Evolutionary conservation across 2,888 invertebrate genomes (phyloP).

Genomic region (Dynastes maya): DNA sequence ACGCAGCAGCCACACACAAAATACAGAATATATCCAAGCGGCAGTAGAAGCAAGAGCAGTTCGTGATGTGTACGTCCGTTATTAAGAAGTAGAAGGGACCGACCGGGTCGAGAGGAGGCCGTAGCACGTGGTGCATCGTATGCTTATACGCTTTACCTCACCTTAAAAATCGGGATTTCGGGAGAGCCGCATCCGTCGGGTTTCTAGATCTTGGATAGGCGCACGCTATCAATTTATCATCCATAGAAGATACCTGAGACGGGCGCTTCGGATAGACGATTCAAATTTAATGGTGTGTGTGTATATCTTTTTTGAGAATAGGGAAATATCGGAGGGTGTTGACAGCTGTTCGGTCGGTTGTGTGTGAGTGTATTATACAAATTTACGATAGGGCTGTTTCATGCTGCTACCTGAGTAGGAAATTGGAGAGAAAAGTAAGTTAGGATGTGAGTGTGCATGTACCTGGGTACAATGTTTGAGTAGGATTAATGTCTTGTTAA

Average conservation of each 20-base stretch:
- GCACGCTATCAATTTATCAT: constrained; percentile 19
- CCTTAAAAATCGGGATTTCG: constrained; percentile 44
- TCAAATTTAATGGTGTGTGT: constrained; percentile 23
- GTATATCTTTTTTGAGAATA: not conserved
- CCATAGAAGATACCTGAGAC: constrained; percentile 20
- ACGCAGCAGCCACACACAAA: constrained; percentile 36
- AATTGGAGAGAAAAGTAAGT: constrained; percentile 23
- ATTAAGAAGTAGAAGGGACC: constrained; percentile 37
- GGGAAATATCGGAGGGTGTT: constrained; percentile 28
- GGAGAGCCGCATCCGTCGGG: constrained; percentile 13
- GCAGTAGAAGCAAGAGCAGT: constrained; percentile 5
- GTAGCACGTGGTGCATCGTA: constrained; percentile 33
- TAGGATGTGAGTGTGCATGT: not conserved
- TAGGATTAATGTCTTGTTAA: constrained; percentile 21
- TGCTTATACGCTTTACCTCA: constrained; percentile 10
- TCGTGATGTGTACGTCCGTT: constrained; percentile 39
- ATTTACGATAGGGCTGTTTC: constrained; percentile 28
- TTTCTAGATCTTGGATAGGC: constrained; percentile 8
- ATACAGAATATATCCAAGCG: not conserved
- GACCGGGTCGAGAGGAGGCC: constrained; percentile 10
- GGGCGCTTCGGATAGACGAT: not conserved
- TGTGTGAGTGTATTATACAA: not conserved
- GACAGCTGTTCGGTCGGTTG: constrained; percentile 23
- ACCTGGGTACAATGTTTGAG: constrained; percentile 6
- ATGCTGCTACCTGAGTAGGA: constrained; percentile 8